Base-by-base conservation (phyloP, 2,797 vertebrate species). In the Parauchenoglanis ngamensis region DNA sequence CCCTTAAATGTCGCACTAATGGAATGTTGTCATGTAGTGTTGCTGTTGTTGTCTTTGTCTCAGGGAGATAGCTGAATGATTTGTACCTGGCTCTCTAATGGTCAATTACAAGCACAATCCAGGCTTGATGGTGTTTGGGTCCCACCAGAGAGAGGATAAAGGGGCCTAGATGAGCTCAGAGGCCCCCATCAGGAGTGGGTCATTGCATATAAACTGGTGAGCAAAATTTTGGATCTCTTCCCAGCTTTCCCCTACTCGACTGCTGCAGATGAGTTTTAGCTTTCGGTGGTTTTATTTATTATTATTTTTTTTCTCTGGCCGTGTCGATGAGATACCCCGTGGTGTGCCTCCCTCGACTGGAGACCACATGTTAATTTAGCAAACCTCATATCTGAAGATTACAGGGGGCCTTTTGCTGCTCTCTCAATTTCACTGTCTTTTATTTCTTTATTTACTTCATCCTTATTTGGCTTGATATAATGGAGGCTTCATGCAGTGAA, bases 151-250 rank as follows among this genome's bases (percentile, higher is more conserved):
- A 87, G 87, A 83, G 76, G 89, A 89, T 91, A 90, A 88, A 88
- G 88, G 88, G 88, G 84, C 75, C 87, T 90, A 90, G 90, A 90
- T 88, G 90, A 91, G 89, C 90, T 91, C 87, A 82, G 91, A 92
- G 89, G 91, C 91, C 90, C 87, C 90, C 90, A 91, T 92, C 92
- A 91, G 85, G 88, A 89, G 89, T 90, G 90, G 91, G 91, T 91
- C 91, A 92, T 90, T 91, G 89, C 88, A 72, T 89, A 92, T 88
- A 91, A 92, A 90, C 90, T 90, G 87, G 88, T 82, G 86, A 90
- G 88, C 85, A 82, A 87, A 88, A 90, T 84, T 89, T 89, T 92
- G 92, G 90, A 92, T 88, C 73, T 46, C 84, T 91, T 91, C 91
- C 91, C 90, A 90, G 90, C 73, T 87, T 89, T 65, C 88, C 88